A percentile compares a stretch with the other conserved stretches of the same genome.
phyloP scores from a whole-genome alignment of 2,797 vertebrate genomes.

The Fratercula arctica region DNA sequence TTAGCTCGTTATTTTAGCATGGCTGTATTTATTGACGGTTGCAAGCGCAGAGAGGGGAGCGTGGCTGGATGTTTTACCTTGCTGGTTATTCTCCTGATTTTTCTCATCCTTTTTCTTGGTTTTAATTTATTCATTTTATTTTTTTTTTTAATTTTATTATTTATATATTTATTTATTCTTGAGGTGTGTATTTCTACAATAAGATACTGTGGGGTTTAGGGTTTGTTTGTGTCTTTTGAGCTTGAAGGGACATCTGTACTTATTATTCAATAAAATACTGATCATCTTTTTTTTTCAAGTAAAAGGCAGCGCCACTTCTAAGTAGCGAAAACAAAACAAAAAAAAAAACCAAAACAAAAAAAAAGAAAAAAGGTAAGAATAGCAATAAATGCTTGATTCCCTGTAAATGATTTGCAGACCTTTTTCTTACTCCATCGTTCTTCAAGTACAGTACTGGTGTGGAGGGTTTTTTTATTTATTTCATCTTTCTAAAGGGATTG shows the following conservation, averaged over 20 bases:
- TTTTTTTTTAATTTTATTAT: neutral
- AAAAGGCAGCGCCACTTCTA: neutral
- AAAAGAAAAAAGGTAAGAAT: neutral
- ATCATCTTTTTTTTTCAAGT: neutral
- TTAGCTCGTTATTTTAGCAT: neutral
- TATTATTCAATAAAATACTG: neutral
- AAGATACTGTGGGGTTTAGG: neutral
- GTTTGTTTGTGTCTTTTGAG: neutral
- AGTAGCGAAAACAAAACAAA: neutral
- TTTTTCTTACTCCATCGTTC: constrained; percentile 6
- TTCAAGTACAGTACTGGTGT: neutral
- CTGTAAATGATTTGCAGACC: constrained; percentile 11
- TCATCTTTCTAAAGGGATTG: constrained; percentile 18
- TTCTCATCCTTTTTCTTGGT: neutral
- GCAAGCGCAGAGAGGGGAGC: neutral
- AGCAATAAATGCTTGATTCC: constrained; percentile 1
- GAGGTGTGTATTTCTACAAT: neutral
- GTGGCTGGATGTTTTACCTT: neutral
- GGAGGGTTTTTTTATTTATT: neutral
- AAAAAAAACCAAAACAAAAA: no score
- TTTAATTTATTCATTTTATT: neutral
- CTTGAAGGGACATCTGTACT: neutral
- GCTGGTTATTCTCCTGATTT: neutral
- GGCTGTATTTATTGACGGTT: neutral
- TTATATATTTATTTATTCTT: neutral